A percentile compares a stretch with the other conserved stretches of the same genome.
These are phyloP conservation scores for Bombus superbus DNA, from an alignment of 1,140 invertebrate species.

Conservation along the genomic window DNA sequence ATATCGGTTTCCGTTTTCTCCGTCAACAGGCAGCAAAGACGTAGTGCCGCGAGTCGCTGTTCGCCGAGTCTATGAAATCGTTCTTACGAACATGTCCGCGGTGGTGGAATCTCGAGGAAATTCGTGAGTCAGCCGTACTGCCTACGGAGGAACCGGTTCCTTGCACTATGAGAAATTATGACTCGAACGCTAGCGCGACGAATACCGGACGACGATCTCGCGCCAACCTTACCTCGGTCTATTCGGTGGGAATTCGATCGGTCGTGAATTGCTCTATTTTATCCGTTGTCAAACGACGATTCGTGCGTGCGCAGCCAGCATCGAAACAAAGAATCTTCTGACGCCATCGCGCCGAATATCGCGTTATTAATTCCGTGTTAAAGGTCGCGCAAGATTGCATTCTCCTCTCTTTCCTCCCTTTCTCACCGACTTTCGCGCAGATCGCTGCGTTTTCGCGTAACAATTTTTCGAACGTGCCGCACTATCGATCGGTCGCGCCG, in stretches of 20 bases:
- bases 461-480: not conserved
- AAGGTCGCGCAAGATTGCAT: not conserved
- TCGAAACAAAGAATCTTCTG: not conserved
- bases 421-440: not conserved
- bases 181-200: slow-evolving; percentile 7
- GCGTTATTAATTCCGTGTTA: not conserved
- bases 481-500: not conserved
- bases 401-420: too few species aligned
- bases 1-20: slow-evolving; percentile 29
- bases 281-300: too few species aligned
- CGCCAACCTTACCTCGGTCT: not conserved
- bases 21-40: not conserved
- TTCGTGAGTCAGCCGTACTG: slow-evolving; percentile 48
- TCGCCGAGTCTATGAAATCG: slow-evolving; percentile 26
- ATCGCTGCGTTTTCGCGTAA: not conserved
- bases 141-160: slow-evolving; percentile 34
- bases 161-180: slow-evolving; percentile 23
- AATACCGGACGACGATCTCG: slow-evolving; percentile 25
- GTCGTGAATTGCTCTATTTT: not conserved
- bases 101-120: slow-evolving; percentile 44
- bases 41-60: slow-evolving; percentile 1
- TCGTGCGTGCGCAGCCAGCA: too few species aligned
- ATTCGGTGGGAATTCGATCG: not conserved
- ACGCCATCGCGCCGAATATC: not conserved
- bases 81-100: slow-evolving; percentile 7